Evolutionary conservation across 30 jellyfish, hydroid and myxozoan species (phyloP), one percentile per base, ranked within the genome.

Genomic region (Hydractinia echinata): DNA sequence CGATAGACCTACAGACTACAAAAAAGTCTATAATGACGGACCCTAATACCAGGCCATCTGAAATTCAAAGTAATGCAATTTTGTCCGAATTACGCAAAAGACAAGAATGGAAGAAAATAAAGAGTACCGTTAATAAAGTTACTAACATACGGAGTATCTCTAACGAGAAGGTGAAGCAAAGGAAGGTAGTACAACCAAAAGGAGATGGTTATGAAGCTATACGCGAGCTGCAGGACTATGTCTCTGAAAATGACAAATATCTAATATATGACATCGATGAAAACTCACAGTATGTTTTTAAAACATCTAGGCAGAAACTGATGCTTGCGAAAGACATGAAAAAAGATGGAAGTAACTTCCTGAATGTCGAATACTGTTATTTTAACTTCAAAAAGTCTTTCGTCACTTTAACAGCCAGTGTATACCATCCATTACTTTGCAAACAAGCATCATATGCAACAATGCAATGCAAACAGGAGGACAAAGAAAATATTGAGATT

Each of bases 321-420:
- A 11, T 58, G 69, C 69, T 58, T 2, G 69, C 69, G 18, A 58
- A 58, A 0, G 69, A 58, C 15, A 58, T 58, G 69, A 58, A 58
- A n/a, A 58, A 16, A 16, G 69, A 13, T 16, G 69, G 69, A 58
- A 58, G 19, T 16, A 0, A 16, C 69, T 58, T 11, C 69, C 15
- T 58, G 69, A 58, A 16, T 16, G 19, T 11, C 2, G 69, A 58
- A 58, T 58, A 58, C 19, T 58, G 69, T 58, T 58, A 58, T 58
- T 58, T 58, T 11, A 58, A 58, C 19, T 58, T 58, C 69, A 58
- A 11, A 58, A 58, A 58, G 3, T 58, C 15, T 11, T 58, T 58
- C 19, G 69, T 58, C 19, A 11, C 69, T 58, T n/a, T 58, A 58
- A 58, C 69, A 58, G 69, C 69, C 15, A 58, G 69, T 16, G 69